A percentile compares a stretch with the other conserved stretches of the same genome.
Evolutionary conservation across 1,140 invertebrate species (phyloP).

Genomic region (Drosophila oshimai): DNA sequence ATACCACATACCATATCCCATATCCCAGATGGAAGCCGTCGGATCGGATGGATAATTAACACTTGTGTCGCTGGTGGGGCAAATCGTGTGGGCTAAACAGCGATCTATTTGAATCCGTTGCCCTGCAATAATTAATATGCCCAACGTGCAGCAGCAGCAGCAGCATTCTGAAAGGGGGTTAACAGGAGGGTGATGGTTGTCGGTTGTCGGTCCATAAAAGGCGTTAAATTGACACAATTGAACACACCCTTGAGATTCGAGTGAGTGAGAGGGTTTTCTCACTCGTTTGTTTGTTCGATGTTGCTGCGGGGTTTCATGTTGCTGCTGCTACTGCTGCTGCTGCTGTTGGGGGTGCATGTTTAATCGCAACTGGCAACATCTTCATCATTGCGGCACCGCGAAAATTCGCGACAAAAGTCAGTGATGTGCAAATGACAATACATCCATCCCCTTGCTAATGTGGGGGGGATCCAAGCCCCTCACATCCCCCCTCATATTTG

Average conservation of each 20-base stretch:
- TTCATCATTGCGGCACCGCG: slow-evolving; percentile 54
- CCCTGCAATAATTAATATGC: slow-evolving; percentile 75
- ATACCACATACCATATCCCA: not conserved
- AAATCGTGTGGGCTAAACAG: slow-evolving; percentile 65
- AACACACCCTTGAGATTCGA: slow-evolving; percentile 79
- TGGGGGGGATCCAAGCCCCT: not conserved
- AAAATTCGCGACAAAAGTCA: slow-evolving; percentile 30
- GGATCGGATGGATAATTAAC: slow-evolving; percentile 61
- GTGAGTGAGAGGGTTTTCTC: slow-evolving; percentile 35
- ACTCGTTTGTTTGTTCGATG: slow-evolving; percentile 32
- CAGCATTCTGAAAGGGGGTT: not conserved
- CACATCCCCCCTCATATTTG: slow-evolving; percentile 34
- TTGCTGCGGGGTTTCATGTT: slow-evolving; percentile 8
- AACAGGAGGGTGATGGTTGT: not conserved
- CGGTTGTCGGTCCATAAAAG: slow-evolving; percentile 63
- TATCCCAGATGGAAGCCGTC: slow-evolving; percentile 3
- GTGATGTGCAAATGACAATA: slow-evolving; percentile 34
- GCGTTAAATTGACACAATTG: slow-evolving; percentile 82
- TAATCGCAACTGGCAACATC: slow-evolving; percentile 74
- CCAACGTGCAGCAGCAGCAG: slow-evolving; percentile 50
- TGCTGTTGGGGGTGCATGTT: slow-evolving; percentile 47
- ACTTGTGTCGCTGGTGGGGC: slow-evolving; percentile 43
- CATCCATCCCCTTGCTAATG: not conserved
- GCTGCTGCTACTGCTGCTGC: not conserved
- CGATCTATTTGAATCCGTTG: slow-evolving; percentile 32